Percentiles rank a stretch among this genome's conserved stretches.
Evolutionary conservation across 1,140 invertebrate species (phyloP).

Genomic region (Glossosoma conforme): DNA sequence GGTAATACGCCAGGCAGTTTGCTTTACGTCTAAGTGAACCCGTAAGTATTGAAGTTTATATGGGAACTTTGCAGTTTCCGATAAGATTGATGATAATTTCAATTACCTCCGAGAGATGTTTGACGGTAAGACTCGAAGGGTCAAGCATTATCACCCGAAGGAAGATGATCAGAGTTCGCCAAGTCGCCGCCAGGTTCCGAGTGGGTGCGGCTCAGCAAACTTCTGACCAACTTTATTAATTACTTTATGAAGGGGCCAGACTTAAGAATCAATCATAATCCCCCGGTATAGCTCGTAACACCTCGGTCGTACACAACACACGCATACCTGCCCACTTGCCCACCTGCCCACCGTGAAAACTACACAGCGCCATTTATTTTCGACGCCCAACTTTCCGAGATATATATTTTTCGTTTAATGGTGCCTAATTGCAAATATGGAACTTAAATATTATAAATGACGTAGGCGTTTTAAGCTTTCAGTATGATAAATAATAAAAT

Average conservation of each 20-base stretch:
- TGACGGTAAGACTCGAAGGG: conserved; percentile 14
- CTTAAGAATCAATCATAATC: conserved; percentile 22
- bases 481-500: no score
- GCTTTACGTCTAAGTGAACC: neutral
- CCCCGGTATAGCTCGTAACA: no score
- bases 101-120: conserved; percentile 23
- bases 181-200: conserved; percentile 8
- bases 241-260: conserved; percentile 17
- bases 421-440: no score
- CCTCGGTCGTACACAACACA: no score
- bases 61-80: conserved; percentile 13
- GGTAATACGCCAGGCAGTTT: neutral
- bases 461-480: no score
- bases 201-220: conserved; percentile 18
- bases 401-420: no score
- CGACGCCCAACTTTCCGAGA: no score
- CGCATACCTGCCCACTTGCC: no score
- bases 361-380: no score
- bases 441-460: no score
- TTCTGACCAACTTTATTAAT: conserved; percentile 27
- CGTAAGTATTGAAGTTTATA: conserved; percentile 12
- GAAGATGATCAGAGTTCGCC: conserved; percentile 20
- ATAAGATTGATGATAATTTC: conserved; percentile 29
- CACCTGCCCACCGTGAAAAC: no score
- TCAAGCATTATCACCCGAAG: conserved; percentile 26